phyloP scores from a whole-genome alignment of 1,140 invertebrate species.

The Trichonephila clavipes region DNA sequence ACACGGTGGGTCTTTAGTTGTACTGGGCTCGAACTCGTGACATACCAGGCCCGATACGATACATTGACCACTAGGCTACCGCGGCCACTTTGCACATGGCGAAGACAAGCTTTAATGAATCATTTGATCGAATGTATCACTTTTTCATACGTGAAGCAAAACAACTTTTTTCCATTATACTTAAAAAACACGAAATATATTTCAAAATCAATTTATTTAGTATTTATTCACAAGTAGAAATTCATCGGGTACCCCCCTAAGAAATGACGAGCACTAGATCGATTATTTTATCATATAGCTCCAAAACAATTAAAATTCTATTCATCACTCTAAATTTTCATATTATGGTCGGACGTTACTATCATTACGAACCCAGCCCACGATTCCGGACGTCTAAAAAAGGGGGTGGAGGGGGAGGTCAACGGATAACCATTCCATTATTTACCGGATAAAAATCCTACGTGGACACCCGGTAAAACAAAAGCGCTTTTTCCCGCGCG shows the following conservation, averaged over 20 bases:
- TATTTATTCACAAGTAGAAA: too few relatives aligned
- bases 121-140: too few relatives aligned
- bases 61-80: background rate
- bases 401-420: conserved; percentile 12
- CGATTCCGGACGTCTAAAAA: background rate
- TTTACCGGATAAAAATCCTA: conserved; percentile 21
- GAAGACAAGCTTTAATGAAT: too few relatives aligned
- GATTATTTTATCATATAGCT: too few relatives aligned
- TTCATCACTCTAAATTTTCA: background rate
- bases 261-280: too few relatives aligned
- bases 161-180: too few relatives aligned
- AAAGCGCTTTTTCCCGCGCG: conserved; percentile 18
- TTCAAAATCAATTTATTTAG: too few relatives aligned
- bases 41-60: background rate
- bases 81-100: background rate
- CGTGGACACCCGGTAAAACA: conserved; percentile 26
- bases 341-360: background rate
- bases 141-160: too few relatives aligned
- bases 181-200: too few relatives aligned
- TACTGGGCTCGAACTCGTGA: background rate
- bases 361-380: conserved; percentile 44
- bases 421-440: conserved; percentile 52
- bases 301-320: background rate
- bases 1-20: background rate
- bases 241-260: too few relatives aligned